These are phyloP conservation scores for Danio kyathit DNA, from an alignment of 2,797 vertebrate species.

Conservation along the genomic window DNA sequence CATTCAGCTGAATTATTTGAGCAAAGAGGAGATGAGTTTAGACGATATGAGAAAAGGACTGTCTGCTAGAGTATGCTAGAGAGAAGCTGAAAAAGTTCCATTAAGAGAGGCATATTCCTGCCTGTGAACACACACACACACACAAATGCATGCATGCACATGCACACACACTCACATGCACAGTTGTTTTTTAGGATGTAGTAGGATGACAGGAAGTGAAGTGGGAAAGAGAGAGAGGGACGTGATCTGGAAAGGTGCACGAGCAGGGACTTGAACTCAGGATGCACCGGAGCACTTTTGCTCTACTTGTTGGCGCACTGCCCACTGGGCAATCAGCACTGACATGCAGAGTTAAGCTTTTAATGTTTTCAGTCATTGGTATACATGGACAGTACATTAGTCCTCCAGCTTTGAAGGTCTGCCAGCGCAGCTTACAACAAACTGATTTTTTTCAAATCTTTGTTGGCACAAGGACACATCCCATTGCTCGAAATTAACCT, in stretches of 20 bases:
- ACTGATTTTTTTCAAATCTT: background rate
- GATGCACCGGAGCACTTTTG: no score
- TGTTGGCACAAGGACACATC: background rate
- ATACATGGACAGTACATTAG: slow-evolving; percentile 9
- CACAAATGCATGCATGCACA: background rate
- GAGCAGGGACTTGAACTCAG: no score
- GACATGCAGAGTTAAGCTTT: background rate
- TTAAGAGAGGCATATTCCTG: slow-evolving; percentile 19
- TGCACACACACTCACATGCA: background rate
- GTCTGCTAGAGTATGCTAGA: background rate
- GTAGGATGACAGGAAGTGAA: no score
- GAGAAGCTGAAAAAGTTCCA: slow-evolving; percentile 24
- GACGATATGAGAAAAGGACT: background rate
- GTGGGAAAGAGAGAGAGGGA: no score
- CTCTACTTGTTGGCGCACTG: no score
- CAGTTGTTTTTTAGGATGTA: no score
- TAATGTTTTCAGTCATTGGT: slow-evolving; percentile 33
- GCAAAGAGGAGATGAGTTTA: background rate
- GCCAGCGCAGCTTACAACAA: background rate
- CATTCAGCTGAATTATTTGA: background rate
- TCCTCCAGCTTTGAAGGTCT: slow-evolving; percentile 36
- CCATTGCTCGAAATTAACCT: no score
- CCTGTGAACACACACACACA: rapidly evolving
- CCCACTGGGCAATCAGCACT: no score
- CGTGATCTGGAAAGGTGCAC: no score